phyloP scores from a whole-genome alignment of 1,140 invertebrate genomes.

The Batillaria attramentaria region DNA sequence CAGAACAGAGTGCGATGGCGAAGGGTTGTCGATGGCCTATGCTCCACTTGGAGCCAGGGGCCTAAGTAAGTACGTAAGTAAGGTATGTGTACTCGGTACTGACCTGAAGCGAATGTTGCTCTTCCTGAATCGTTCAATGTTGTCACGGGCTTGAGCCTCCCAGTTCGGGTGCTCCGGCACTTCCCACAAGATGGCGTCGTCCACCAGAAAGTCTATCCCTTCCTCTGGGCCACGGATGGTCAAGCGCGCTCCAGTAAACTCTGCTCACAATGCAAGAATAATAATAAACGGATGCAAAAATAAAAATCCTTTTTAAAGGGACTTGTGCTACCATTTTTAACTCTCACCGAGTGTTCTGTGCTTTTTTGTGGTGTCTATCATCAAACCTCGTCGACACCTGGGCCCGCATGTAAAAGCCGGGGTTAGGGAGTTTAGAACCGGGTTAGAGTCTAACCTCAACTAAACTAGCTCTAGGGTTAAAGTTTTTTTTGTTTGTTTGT shows the following conservation, averaged over 20 bases:
- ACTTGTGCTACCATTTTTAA: neutral
- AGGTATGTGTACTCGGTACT: neutral
- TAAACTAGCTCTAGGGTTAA: too few relatives aligned
- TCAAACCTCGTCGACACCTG: too few relatives aligned
- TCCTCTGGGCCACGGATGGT: constrained; percentile 42
- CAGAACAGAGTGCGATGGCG: too few relatives aligned
- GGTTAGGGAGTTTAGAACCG: too few relatives aligned
- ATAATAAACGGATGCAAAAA: too few relatives aligned
- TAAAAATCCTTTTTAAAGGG: too few relatives aligned
- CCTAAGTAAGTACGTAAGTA: neutral
- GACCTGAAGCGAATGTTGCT: constrained; percentile 38
- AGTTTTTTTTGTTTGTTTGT: too few relatives aligned
- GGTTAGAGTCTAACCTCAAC: too few relatives aligned
- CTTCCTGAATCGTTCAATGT: constrained; percentile 46
- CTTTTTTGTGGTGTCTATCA: too few relatives aligned
- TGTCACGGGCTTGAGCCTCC: constrained; percentile 31
- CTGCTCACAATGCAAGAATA: constrained; percentile 17
- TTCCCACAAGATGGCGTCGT: constrained; percentile 32
- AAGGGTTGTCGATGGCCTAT: too few relatives aligned
- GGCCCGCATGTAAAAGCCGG: too few relatives aligned
- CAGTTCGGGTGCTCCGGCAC: constrained; percentile 37
- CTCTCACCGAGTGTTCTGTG: neutral
- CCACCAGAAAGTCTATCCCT: constrained; percentile 39
- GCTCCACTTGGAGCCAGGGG: too few relatives aligned
- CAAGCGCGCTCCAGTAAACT: constrained; percentile 10